Evolutionary conservation across 2,888 invertebrate species (phyloP), one percentile per base, ranked within the genome.

Genomic region (Odontomyia ornata): DNA sequence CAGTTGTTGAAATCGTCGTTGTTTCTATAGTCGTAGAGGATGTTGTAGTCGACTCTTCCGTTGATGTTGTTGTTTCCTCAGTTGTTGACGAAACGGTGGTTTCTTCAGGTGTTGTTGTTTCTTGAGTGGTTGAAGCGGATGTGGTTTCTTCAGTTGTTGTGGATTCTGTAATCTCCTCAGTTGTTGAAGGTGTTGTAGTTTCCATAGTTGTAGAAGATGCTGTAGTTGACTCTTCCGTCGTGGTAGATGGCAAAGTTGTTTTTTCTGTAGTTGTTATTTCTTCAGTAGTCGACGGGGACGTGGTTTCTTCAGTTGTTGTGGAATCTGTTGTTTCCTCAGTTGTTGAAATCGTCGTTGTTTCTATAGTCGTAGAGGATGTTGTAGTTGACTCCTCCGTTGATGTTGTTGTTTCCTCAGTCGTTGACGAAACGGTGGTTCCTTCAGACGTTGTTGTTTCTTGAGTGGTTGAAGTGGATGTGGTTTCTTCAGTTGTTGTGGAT

Each of bases 331-430:
- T 52, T 13, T 4, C 18, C 4, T 52, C 52, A 4, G 52, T 9
- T 4, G 18, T 18, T 3, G 36, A 36, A 36, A 9, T 36, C 15
- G n/a, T n/a, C 18, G 65, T 65, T 3, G 65, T 13, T 11, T 28
- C 30, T 30, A 9, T 30, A n/a, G 65, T 65, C 1, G 65, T 30
- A 5, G 23, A 9, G 4, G 60, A 52, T 9, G 52, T 9, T 18
- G 52, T 25, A 15, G 4, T 7, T 13, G 65, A 9, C 3, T 30
- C 65, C 21, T 65, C 65, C 36, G 65, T 65, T 15, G 65, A 9
- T 28, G 65, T 65, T 13, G 30, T 46, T 36, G 71, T n/a, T n/a
- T 9, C 46, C 43, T 71, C 71, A 21, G 47, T 23, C 23, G 71
- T 46, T 23, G 46, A n/a, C 0, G 3, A 15, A 9, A 4, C 3